A percentile compares a stretch with the other conserved stretches of the same genome.
phyloP scores from a whole-genome alignment of 1,140 invertebrate genomes.

The Ips nitidus region DNA sequence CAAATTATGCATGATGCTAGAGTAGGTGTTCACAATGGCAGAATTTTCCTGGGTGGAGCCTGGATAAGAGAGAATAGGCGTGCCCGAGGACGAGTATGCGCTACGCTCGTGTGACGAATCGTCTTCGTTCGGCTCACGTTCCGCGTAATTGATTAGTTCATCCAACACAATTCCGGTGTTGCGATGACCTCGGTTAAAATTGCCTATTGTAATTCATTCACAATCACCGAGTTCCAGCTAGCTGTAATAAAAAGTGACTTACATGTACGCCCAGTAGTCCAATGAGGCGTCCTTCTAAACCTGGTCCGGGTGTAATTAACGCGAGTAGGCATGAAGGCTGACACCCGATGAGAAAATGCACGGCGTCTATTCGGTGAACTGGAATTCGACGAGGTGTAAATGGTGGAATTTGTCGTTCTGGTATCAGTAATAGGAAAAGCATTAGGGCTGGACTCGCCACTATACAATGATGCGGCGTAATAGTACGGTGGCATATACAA shows the following conservation, averaged over 20 bases:
- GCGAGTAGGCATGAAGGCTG: slow-evolving; percentile 47
- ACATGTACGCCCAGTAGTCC: slow-evolving; percentile 24
- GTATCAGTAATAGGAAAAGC: slow-evolving; percentile 35
- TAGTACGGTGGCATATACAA: not conserved
- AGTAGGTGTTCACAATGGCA: slow-evolving; percentile 46
- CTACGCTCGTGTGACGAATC: slow-evolving; percentile 21
- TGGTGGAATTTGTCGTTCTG: slow-evolving; percentile 39
- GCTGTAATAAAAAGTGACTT: not conserved
- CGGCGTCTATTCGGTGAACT: slow-evolving; percentile 33
- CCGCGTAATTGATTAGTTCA: slow-evolving; percentile 50
- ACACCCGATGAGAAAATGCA: slow-evolving; percentile 44
- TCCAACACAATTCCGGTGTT: slow-evolving; percentile 38
- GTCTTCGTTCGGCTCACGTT: slow-evolving; percentile 44
- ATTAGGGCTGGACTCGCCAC: not conserved
- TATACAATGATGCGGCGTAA: not conserved
- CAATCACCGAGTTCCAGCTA: no score
- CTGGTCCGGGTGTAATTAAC: slow-evolving; percentile 39
- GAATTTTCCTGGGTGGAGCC: slow-evolving; percentile 22
- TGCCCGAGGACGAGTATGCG: not conserved
- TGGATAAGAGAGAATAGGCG: no score
- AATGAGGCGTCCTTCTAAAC: slow-evolving; percentile 28
- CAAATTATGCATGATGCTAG: slow-evolving; percentile 49
- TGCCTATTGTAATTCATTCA: no score
- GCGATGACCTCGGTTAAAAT: slow-evolving; percentile 1
- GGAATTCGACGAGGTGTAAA: slow-evolving; percentile 32